Evolutionary conservation across 2,797 vertebrate species (phyloP).

Genomic region (Erethizon dorsatum): DNA sequence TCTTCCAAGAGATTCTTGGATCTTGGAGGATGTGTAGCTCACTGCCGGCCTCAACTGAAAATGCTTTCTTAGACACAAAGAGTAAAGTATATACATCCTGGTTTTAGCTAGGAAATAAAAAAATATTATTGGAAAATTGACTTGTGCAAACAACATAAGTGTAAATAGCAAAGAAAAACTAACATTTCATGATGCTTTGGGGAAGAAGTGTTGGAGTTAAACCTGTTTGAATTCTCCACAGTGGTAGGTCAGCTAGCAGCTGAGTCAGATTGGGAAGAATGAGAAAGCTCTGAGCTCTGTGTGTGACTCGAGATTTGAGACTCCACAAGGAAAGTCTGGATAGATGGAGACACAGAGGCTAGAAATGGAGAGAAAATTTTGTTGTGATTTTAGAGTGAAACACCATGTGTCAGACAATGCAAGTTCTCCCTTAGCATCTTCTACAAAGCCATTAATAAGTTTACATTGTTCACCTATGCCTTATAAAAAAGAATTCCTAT

Average conservation of each 20-base stretch:
- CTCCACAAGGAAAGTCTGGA: not conserved
- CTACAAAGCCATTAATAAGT: not conserved
- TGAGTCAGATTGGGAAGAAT: not conserved
- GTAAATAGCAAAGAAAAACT: not conserved
- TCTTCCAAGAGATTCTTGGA: not conserved
- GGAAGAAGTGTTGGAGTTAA: not conserved
- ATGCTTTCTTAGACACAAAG: not conserved
- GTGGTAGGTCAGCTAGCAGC: too few species aligned
- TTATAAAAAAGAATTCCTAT: not conserved
- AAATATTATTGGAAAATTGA: not conserved
- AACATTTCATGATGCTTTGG: not conserved
- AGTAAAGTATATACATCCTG: not conserved
- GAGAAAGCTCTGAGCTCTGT: not conserved
- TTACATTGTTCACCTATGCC: not conserved
- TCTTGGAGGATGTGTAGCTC: not conserved
- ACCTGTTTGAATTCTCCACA: not conserved
- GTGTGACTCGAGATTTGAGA: not conserved
- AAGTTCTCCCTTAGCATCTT: not conserved
- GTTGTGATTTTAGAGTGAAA: not conserved
- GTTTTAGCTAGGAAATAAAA: not conserved
- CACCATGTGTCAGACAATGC: too few species aligned
- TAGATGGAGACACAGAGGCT: not conserved
- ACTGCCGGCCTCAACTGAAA: not conserved
- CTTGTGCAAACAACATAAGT: not conserved
- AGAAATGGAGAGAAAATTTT: not conserved